Conservation (phyloP, 1,140 invertebrate species). For the Acromyrmex echinatior region DNA sequence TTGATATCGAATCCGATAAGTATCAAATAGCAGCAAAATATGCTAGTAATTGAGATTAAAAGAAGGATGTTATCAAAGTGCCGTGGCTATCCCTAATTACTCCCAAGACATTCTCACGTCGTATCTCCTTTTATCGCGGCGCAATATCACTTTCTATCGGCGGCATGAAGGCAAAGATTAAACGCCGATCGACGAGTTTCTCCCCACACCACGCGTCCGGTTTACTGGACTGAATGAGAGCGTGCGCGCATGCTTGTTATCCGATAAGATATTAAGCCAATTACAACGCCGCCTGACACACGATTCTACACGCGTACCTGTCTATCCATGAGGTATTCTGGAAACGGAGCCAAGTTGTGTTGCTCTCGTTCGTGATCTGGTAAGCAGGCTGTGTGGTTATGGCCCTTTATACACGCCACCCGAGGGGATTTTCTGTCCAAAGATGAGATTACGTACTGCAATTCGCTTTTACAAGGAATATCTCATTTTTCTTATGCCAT, state of each 20-base stretch:
- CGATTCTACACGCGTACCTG: constrained; percentile 26
- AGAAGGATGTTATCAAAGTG: background rate
- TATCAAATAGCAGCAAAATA: background rate
- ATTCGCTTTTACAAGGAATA: constrained; percentile 1
- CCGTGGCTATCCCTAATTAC: background rate
- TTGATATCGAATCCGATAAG: background rate
- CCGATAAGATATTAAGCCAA: constrained; percentile 70
- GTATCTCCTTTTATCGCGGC: constrained; percentile 7
- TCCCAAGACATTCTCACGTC: constrained; percentile 10
- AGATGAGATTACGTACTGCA: constrained; percentile 26
- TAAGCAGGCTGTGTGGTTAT: constrained; percentile 14
- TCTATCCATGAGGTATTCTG: constrained; percentile 28
- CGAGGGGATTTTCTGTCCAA: constrained; percentile 16
- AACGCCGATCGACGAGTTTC: constrained; percentile 34
- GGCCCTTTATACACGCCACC: constrained; percentile 27
- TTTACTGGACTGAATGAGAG: constrained; percentile 38
- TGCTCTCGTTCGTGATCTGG: constrained; percentile 33
- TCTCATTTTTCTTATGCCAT: background rate
- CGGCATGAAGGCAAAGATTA: constrained; percentile 23
- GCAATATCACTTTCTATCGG: constrained; percentile 35
- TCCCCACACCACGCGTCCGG: background rate
- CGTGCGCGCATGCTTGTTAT: constrained; percentile 56
- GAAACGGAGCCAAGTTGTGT: constrained; percentile 34
- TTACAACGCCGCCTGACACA: constrained; percentile 52
- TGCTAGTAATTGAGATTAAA: background rate